Base-by-base conservation (phyloP, 2,113 vertebrate genomes). In the Tachuris rubrigastra region DNA sequence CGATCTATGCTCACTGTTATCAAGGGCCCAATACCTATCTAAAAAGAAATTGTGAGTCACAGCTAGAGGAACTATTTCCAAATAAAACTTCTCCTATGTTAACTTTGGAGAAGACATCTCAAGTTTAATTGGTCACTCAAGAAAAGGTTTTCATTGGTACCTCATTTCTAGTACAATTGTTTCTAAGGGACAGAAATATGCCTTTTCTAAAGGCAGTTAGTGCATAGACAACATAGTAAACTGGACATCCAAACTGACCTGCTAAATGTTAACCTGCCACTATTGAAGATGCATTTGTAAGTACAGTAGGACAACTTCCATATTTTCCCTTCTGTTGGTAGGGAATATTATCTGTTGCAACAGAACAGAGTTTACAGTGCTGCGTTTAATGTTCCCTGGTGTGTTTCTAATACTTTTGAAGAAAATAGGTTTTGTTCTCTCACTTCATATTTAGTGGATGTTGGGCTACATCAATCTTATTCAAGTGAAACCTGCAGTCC, bases 391-490 rank as follows among this genome's bases (percentile, higher is more conserved):
- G 18, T 65, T 93, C 75, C 27, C 25, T 46, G 12, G 27, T 60
- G 30, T 10, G 12, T 72, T 92, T 59, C 30, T 76, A 85, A 25
- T 13, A 74, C 16, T 75, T 87, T 31, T 65, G 37, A 89, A 62
- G 28, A 65, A 89, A 93, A 86, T 20, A 35, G 12, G 21, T 76
- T 89, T 81, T 0, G 0, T 90, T 81, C 53, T 89, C 39, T 74
- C 52, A 52, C 44, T 82, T 93, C 62, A 28, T 83, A 85, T 85
- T 42, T 91, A 80, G 47, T 90, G 47, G 62, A 91, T 65, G 49
- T 22, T 83, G 37, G 30, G 31, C 33, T 80, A 63, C 62, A 93
- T 93, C 37, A 84, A 69, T 95, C 90, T 95, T 90, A 85, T 39
- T 95, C 76, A 90, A 90, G 25, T 67, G 67, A 90, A 95, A 95